Conservation (phyloP, 2,888 invertebrate species). For the Latheticus oryzae region DNA sequence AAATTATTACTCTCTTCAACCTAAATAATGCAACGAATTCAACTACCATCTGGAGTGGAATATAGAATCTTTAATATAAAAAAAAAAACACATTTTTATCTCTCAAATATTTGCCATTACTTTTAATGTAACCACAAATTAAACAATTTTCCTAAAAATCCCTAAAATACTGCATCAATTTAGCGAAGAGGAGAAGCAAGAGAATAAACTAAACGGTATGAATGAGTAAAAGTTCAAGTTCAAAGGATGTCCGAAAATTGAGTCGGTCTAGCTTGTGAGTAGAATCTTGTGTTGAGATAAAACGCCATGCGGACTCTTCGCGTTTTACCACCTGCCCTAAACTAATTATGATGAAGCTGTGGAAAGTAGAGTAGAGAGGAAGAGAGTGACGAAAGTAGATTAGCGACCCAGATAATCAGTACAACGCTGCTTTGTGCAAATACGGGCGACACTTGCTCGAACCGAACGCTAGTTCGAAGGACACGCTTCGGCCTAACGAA, state of each 20-base stretch:
- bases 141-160: no score
- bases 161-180: no score
- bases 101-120: no score
- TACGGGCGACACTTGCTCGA: conserved; percentile 54
- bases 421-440: conserved; percentile 51
- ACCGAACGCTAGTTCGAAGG: conserved; percentile 31
- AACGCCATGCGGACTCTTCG: conserved; percentile 28
- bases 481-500: conserved; percentile 50
- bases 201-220: conserved; percentile 21
- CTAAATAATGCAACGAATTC: conserved; percentile 30
- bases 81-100: no score
- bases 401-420: conserved; percentile 49
- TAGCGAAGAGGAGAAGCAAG: no score
- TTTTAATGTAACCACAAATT: no score
- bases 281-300: conserved; percentile 33
- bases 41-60: conserved; percentile 19
- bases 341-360: conserved; percentile 53
- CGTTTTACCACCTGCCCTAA: conserved; percentile 49
- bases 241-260: conserved; percentile 26
- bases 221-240: conserved; percentile 37
- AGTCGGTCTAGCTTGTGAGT: conserved; percentile 20
- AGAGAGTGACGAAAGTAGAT: conserved; percentile 55
- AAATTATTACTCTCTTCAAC: conserved; percentile 24
- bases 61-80: no score
- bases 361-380: conserved; percentile 42